Evolutionary conservation across 2,797 vertebrate species (phyloP), one percentile per base, ranked within the genome.

Genomic region (Bufotes viridis): DNA sequence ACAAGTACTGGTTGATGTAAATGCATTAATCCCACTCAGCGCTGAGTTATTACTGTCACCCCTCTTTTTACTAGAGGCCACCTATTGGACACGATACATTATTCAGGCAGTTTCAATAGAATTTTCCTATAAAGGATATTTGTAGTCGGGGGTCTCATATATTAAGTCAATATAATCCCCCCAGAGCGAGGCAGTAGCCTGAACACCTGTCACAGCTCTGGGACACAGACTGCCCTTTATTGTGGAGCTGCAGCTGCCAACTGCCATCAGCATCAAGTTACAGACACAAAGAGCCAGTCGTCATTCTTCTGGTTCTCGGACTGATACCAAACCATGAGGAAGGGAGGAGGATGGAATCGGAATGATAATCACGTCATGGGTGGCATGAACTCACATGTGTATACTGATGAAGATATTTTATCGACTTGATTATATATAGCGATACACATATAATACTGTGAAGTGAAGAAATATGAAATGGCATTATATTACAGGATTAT

Each of bases 181-280:
- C 63, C 61, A 78, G 85, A 87, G 81, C 18, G 49, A 24, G 80
- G 79, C 74, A 72, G 81, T 78, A 93, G 93, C 95, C 91, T 85
- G 87, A 96, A 97, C 97, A 97, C 97, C 97, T 98, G 97, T 97
- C 96, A 95, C 93, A 95, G 94, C 95, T 96, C 96, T 95, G 96
- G 95, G 94, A 95, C 94, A 92, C 93, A 92, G 91, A 93, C 91
- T 92, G 93, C 94, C 96, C 95, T 95, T 95, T 92, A 95, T 93
- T 94, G 93, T 93, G 94, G 92, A 94, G 93, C 74, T 94, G 94
- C 96, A 96, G 96, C 95, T 96, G 96, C 96, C 96, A 95, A 93
- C 95, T 96, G 95, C 88, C 94, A 92, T 92, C 93, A 92, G 93
- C 96, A 95, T 97, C 96, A 94, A 94, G 93, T 97, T 97, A 96